A percentile compares a stretch with the other conserved stretches of the same genome.
Conservation (phyloP, 1,140 invertebrate species). For the Dolichoris vasculosae region DNA sequence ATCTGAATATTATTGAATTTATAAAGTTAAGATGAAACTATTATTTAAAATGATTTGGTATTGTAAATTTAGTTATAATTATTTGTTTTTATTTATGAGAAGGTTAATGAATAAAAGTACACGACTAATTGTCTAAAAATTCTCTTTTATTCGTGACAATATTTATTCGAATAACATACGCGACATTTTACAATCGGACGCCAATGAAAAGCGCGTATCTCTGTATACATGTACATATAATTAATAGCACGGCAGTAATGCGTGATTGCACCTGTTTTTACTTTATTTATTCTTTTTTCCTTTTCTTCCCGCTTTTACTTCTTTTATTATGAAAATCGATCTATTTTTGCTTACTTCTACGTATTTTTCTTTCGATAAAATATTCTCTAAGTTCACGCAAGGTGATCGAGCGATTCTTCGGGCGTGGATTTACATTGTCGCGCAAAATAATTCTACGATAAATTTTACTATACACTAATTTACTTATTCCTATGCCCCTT, state of each 20-base stretch:
- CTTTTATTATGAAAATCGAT: constrained; percentile 18
- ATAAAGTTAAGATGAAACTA: no score
- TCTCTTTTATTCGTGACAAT: constrained; percentile 55
- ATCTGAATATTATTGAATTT: no score
- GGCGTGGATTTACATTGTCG: constrained; percentile 22
- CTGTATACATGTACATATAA: constrained; percentile 28
- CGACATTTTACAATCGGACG: constrained; percentile 43
- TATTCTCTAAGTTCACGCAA: constrained; percentile 13
- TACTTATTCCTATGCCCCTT: constrained; percentile 30
- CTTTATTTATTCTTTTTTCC: constrained; percentile 31
- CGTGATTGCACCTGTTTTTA: constrained; percentile 18
- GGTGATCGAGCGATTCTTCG: constrained; percentile 28
- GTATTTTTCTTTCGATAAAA: constrained; percentile 14
- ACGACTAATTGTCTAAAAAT: constrained; percentile 53
- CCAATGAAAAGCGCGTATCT: constrained; percentile 43
- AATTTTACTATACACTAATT: constrained; percentile 36
- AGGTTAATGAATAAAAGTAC: constrained; percentile 5
- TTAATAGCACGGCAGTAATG: constrained; percentile 36
- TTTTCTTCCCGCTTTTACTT: no score
- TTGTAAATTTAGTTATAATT: no score
- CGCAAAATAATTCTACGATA: constrained; percentile 36
- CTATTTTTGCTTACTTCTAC: not conserved
- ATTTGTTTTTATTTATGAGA: no score
- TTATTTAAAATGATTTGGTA: no score
- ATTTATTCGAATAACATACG: constrained; percentile 50